phyloP scores from a whole-genome alignment of 2,888 invertebrate species.

The Thumatha senex region DNA sequence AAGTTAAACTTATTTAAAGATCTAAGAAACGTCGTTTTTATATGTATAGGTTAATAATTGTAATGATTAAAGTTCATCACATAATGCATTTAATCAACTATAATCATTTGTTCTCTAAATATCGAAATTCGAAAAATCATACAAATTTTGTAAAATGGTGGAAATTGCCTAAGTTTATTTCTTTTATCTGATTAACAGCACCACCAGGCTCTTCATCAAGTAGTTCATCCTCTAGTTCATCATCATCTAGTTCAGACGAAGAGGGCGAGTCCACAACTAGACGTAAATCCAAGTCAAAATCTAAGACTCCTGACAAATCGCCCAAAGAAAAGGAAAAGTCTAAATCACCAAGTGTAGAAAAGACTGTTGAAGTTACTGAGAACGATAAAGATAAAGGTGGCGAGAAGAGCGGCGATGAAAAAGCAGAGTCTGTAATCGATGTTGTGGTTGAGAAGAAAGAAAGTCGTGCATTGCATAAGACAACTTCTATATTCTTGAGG shows the following conservation, averaged over 20 bases:
- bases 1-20: too few relatives aligned
- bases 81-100: too few relatives aligned
- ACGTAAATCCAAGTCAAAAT: constrained; percentile 72
- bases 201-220: constrained; percentile 79
- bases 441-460: constrained; percentile 71
- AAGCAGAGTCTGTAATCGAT: constrained; percentile 80
- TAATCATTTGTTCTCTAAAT: too few relatives aligned
- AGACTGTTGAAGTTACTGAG: constrained; percentile 45
- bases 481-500: constrained; percentile 97
- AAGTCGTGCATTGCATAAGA: constrained; percentile 94
- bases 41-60: too few relatives aligned
- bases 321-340: constrained; percentile 61
- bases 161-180: too few relatives aligned
- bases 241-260: constrained; percentile 79
- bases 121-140: too few relatives aligned
- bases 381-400: constrained; percentile 50
- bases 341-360: constrained; percentile 63
- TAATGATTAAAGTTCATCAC: too few relatives aligned
- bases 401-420: constrained; percentile 65
- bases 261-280: constrained; percentile 66
- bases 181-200: constrained; percentile 42
- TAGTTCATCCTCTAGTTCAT: constrained; percentile 78
- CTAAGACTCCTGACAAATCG: constrained; percentile 70
- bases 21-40: too few relatives aligned
- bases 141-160: too few relatives aligned